Evolutionary conservation across 23 tunicate genomes (phyloP).

Genomic region (Halocynthia roretzi): DNA sequence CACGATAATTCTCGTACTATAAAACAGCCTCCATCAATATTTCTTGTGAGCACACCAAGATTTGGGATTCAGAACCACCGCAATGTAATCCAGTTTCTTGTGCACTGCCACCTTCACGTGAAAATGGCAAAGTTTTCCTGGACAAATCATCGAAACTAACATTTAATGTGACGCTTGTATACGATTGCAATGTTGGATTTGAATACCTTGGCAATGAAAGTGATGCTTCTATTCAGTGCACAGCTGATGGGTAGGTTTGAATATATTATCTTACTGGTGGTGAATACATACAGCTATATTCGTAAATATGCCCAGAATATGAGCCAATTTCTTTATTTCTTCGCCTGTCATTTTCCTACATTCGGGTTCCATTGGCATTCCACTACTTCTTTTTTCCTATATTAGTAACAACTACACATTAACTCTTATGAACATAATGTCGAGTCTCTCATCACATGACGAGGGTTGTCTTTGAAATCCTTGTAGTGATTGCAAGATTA

Average conservation of each 20-base stretch:
- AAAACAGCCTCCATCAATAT: not conserved
- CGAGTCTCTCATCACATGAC: too few species aligned
- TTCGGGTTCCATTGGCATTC: too few species aligned
- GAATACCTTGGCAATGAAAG: conserved; percentile 21
- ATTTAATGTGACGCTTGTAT: conserved; percentile 28
- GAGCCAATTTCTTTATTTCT: too few species aligned
- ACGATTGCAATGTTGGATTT: conserved; percentile 57
- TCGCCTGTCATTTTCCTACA: too few species aligned
- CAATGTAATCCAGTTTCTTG: conserved; percentile 68
- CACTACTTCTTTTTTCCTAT: too few species aligned
- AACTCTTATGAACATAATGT: too few species aligned
- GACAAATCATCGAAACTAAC: conserved; percentile 10
- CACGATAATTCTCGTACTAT: too few species aligned
- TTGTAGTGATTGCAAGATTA: not conserved
- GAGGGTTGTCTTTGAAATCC: too few species aligned
- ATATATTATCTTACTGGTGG: too few species aligned
- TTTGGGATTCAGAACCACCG: conserved; percentile 38
- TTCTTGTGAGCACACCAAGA: conserved; percentile 36
- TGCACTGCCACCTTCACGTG: conserved; percentile 29
- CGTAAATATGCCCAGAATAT: too few species aligned
- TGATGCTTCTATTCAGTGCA: conserved; percentile 1
- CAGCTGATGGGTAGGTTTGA: conserved; percentile 13
- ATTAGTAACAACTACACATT: too few species aligned
- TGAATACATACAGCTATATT: too few species aligned
- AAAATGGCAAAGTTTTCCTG: conserved; percentile 29